Conservation (phyloP, 2,888 invertebrate genomes). For the Bembecia ichneumoniformis region DNA sequence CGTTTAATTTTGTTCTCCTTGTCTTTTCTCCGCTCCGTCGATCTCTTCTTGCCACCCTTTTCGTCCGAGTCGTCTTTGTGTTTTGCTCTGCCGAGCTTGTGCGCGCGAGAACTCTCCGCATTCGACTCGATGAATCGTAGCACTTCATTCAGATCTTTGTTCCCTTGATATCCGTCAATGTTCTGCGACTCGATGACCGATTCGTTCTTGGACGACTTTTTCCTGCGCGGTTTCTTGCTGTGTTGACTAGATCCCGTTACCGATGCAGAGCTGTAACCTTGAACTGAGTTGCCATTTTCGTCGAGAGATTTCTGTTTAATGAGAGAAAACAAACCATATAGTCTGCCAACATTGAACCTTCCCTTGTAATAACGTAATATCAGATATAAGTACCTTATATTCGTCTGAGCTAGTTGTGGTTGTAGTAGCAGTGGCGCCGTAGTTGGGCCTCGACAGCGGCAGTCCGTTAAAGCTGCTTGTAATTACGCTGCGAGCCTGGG, state of each 20-base stretch:
- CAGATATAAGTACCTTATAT: slow-evolving; percentile 36
- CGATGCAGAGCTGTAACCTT: slow-evolving; percentile 63
- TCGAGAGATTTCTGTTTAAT: slow-evolving; percentile 76
- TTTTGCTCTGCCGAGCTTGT: slow-evolving; percentile 45
- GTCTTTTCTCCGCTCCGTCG: slow-evolving; percentile 14
- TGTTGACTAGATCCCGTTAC: slow-evolving; percentile 62
- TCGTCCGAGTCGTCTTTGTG: slow-evolving; percentile 59
- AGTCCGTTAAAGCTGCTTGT: slow-evolving; percentile 49
- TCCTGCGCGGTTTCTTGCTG: slow-evolving; percentile 71
- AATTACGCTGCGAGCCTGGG: slow-evolving; percentile 48
- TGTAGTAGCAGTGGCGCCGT: slow-evolving; percentile 35
- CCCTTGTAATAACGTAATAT: no score
- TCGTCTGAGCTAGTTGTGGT: slow-evolving; percentile 34
- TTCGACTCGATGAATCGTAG: slow-evolving; percentile 84
- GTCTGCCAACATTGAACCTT: no score
- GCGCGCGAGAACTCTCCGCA: slow-evolving; percentile 45
- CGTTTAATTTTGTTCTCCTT: slow-evolving; percentile 70
- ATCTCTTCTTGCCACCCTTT: slow-evolving; percentile 41
- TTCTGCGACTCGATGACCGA: slow-evolving; percentile 72
- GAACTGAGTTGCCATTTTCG: slow-evolving; percentile 85
- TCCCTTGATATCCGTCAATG: slow-evolving; percentile 84
- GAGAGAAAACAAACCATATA: no score
- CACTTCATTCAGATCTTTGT: slow-evolving; percentile 82
- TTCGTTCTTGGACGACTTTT: slow-evolving; percentile 75
- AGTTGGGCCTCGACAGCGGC: slow-evolving; percentile 46